These are phyloP conservation scores for Cygnus buccinator DNA, from an alignment of 2,113 vertebrate species.

Conservation along the genomic window DNA sequence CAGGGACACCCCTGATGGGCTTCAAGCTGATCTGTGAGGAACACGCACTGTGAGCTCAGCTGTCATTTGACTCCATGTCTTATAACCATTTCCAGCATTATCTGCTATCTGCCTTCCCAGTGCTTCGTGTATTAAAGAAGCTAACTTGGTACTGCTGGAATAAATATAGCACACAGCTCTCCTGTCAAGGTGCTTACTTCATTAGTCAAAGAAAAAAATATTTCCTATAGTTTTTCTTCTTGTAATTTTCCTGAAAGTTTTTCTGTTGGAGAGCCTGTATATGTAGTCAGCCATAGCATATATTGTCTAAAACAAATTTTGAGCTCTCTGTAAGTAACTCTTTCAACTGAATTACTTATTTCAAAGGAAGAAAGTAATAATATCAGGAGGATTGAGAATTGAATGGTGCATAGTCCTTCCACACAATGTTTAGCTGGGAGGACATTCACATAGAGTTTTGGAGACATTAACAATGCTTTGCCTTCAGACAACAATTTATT, in stretches of 20 bases:
- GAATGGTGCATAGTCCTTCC: neutral
- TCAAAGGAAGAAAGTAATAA: neutral
- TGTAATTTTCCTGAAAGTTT: neutral
- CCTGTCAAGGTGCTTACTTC: slow-evolving; percentile 40
- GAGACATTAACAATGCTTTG: neutral
- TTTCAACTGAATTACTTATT: neutral
- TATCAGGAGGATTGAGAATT: neutral
- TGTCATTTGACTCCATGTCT: neutral
- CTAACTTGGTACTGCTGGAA: neutral
- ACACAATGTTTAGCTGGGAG: neutral
- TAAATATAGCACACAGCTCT: slow-evolving; percentile 6
- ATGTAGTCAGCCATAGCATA: neutral
- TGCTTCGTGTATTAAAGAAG: neutral
- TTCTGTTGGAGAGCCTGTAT: neutral
- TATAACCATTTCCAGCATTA: slow-evolving; percentile 8
- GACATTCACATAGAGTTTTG: neutral
- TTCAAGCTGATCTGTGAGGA: neutral
- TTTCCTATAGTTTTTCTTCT: slow-evolving; percentile 1
- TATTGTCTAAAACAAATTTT: neutral
- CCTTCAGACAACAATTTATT: neutral
- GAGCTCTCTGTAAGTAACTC: neutral
- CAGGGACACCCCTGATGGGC: neutral
- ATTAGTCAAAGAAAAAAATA: slow-evolving; percentile 8
- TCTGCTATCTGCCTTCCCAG: neutral
- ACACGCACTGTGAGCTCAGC: neutral